Evolutionary conservation across 64 coral and sea anemone genomes (phyloP), one percentile per base, ranked within the genome.

Genomic region (Actinia equina): DNA sequence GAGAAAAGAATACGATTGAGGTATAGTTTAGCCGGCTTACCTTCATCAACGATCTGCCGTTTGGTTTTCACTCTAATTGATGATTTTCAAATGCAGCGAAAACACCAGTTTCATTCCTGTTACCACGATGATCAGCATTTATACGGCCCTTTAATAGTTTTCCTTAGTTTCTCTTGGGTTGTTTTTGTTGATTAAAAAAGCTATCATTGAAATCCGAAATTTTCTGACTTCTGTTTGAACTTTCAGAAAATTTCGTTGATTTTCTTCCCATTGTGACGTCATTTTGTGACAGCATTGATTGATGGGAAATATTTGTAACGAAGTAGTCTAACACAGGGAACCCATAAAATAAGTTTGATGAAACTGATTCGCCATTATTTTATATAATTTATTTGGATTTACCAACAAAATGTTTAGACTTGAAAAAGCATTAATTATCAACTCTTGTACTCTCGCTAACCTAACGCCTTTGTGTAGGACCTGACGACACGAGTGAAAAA

Each of bases 71-170:
- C 69, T 41, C 41, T 15, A 74, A 25, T 74, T 41, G n/a, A 74
- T 74, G 69, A 74, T 74, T 26, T 74, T 74, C 69, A 74, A 74
- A 41, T 74, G 69, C 69, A 74, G 69, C 7, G 69, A 74, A 74
- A 74, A 74, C 9, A 74, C 69, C 26, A 74, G 13, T 42, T 74
- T 74, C 41, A 26, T 74, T 10, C 25, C 23, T 3, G 69, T 74
- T 27, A 74, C n/a, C 12, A 74, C 25, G 14, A 74, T 74, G 26
- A 74, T 74, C 25, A 74, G 25, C 69, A 74, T 74, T 74, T 74
- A 74, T 74, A 18, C 23, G 25, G 12, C 27, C 13, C 11, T 37
- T 37, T 37, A 37, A 37, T 37, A 37, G 30, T 37, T 37, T 37
- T 37, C 30, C 30, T 74, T 30, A 13, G 4, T 1, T 74, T 74